These are phyloP conservation scores for Vidua chalybeata DNA, from an alignment of 2,113 vertebrate species.

Conservation along the genomic window DNA sequence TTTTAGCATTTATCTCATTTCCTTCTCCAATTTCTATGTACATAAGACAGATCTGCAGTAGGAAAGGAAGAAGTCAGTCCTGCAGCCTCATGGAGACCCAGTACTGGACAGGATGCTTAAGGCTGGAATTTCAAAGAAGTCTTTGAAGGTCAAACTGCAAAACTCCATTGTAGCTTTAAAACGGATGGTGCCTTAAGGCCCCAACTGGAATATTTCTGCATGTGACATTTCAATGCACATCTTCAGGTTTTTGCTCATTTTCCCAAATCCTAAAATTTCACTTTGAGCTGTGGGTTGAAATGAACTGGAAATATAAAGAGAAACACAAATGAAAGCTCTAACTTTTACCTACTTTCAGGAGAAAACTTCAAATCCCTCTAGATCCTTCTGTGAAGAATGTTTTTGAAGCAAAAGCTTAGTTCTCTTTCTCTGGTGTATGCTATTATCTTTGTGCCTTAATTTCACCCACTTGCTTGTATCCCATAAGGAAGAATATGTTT, in stretches of 20 bases:
- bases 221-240: background rate
- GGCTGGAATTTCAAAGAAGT: background rate
- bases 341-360: constrained; percentile 55
- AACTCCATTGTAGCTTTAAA: background rate
- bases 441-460: constrained; percentile 44
- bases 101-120: background rate
- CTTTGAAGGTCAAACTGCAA: background rate
- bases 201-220: constrained; percentile 23
- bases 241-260: constrained; percentile 21
- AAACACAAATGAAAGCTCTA: constrained; percentile 53
- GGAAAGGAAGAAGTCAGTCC: background rate
- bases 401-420: constrained; percentile 60
- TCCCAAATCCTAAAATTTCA: constrained; percentile 29
- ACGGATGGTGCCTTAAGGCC: background rate
- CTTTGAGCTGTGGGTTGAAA: constrained; percentile 42
- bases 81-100: background rate
- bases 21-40: background rate
- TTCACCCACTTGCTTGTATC: constrained; percentile 38
- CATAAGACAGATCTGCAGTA: background rate
- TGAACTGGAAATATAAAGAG: constrained; percentile 33
- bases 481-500: background rate
- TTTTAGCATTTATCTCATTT: background rate
- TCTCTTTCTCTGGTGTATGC: constrained; percentile 29
- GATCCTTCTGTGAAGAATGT: constrained; percentile 20
- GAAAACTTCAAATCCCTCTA: constrained; percentile 57